Conservation (phyloP, 2,888 invertebrate genomes). For the Cephalotes varians region DNA sequence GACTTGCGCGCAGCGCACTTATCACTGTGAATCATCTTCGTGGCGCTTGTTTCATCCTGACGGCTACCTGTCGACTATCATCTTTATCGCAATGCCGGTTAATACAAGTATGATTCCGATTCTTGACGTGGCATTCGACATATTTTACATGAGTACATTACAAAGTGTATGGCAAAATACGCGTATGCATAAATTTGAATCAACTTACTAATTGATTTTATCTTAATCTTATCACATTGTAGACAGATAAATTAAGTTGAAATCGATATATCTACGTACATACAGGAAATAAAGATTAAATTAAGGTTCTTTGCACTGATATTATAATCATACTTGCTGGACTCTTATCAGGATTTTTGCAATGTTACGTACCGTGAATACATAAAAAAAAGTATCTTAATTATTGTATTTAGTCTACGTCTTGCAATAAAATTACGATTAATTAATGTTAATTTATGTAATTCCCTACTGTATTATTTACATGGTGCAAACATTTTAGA, state of each 20-base stretch:
- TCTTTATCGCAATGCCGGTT: slow-evolving; percentile 62
- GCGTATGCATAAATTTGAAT: background rate
- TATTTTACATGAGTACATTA: background rate
- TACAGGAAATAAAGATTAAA: slow-evolving; percentile 8
- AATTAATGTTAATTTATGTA: background rate
- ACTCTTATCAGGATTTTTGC: background rate
- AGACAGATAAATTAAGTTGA: background rate
- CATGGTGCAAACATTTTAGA: background rate
- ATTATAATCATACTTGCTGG: background rate
- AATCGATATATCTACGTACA: background rate
- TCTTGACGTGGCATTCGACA: slow-evolving; percentile 34
- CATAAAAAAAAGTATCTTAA: background rate
- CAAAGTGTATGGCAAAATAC: background rate
- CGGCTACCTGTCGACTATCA: slow-evolving; percentile 63
- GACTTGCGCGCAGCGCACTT: slow-evolving; percentile 47
- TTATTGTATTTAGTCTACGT: background rate
- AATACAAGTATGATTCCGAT: slow-evolving; percentile 53
- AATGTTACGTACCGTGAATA: background rate
- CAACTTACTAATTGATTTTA: slow-evolving; percentile 13
- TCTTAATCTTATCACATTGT: slow-evolving; percentile 18
- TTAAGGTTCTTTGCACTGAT: background rate
- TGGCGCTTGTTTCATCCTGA: slow-evolving; percentile 60
- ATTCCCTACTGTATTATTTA: background rate
- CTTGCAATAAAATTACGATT: background rate
- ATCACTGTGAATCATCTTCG: slow-evolving; percentile 70